Percentiles rank a stretch among this genome's conserved stretches.
Evolutionary conservation across 1,140 invertebrate genomes (phyloP).

Genomic region (Zaprionus ornatus): DNA sequence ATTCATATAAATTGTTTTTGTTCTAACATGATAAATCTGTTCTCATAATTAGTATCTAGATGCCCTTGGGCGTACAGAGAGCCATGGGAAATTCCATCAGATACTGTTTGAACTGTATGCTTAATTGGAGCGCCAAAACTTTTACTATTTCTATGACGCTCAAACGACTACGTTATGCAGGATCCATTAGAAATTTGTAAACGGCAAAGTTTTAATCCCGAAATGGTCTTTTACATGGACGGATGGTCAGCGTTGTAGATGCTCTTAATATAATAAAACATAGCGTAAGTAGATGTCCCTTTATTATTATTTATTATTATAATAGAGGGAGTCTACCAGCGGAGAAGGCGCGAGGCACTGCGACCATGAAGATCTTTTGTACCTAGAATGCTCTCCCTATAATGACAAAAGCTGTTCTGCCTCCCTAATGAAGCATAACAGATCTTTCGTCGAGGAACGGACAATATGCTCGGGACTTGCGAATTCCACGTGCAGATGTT

Average conservation of each 20-base stretch:
- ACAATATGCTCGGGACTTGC: too few species aligned
- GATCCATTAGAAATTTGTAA: slow-evolving; percentile 95
- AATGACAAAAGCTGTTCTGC: too few species aligned
- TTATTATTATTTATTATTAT: too few species aligned
- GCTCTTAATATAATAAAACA: slow-evolving; percentile 95
- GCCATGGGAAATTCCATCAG: slow-evolving; percentile 91
- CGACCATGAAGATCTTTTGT: too few species aligned
- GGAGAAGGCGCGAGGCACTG: too few species aligned
- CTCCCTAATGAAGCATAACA: too few species aligned
- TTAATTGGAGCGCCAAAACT: slow-evolving; percentile 94
- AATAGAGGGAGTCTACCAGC: too few species aligned
- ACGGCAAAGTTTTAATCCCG: slow-evolving; percentile 91
- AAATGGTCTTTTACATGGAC: slow-evolving; percentile 96
- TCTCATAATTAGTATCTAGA: slow-evolving; percentile 87
- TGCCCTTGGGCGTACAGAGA: slow-evolving; percentile 89
- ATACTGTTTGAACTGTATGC: slow-evolving; percentile 95
- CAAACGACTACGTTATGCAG: slow-evolving; percentile 95
- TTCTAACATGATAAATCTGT: background rate
- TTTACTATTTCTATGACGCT: slow-evolving; percentile 93
- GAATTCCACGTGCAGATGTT: too few species aligned
- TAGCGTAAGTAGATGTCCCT: slow-evolving; percentile 86
- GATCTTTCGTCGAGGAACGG: too few species aligned
- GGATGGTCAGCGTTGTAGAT: slow-evolving; percentile 96
- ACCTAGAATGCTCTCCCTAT: too few species aligned
- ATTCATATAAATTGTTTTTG: background rate